These are phyloP conservation scores for Melieria omissa DNA, from an alignment of 2,888 invertebrate genomes.

Conservation along the genomic window DNA sequence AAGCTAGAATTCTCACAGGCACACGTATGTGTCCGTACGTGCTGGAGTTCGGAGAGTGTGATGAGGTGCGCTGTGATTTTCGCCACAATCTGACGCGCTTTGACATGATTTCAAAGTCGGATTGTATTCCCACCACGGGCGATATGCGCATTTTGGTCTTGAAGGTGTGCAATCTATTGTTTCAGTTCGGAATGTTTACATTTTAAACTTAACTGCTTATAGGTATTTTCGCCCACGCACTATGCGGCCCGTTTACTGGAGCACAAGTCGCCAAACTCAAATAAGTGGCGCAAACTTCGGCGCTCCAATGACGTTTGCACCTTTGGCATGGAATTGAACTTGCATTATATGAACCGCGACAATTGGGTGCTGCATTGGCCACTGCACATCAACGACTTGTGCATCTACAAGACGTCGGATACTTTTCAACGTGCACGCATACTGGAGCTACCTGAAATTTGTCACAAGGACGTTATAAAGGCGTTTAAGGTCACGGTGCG, in stretches of 20 bases:
- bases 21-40: constrained; percentile 68
- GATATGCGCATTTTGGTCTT: constrained; percentile 46
- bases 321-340: constrained; percentile 52
- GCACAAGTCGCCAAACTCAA: constrained; percentile 52
- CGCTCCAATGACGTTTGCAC: constrained; percentile 50
- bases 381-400: constrained; percentile 70
- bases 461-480: constrained; percentile 46
- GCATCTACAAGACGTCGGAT: constrained; percentile 69
- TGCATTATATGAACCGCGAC: constrained; percentile 49
- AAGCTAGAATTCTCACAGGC: constrained; percentile 45
- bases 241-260: constrained; percentile 72
- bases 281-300: constrained; percentile 44
- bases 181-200: neutral
- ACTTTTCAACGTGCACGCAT: constrained; percentile 72
- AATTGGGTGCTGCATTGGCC: constrained; percentile 54
- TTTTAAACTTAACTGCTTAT: constrained; percentile 12
- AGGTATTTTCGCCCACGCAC: constrained; percentile 70
- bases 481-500: constrained; percentile 63
- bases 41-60: constrained; percentile 75
- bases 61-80: constrained; percentile 70
- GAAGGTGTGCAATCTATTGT: constrained; percentile 37
- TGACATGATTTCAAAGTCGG: constrained; percentile 67
- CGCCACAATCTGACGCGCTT: constrained; percentile 73
- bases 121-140: constrained; percentile 67
- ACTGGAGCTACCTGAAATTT: constrained; percentile 59